These are phyloP conservation scores for Actinia tenebrosa DNA, from an alignment of 64 coral and sea anemone species.

Conservation along the genomic window DNA sequence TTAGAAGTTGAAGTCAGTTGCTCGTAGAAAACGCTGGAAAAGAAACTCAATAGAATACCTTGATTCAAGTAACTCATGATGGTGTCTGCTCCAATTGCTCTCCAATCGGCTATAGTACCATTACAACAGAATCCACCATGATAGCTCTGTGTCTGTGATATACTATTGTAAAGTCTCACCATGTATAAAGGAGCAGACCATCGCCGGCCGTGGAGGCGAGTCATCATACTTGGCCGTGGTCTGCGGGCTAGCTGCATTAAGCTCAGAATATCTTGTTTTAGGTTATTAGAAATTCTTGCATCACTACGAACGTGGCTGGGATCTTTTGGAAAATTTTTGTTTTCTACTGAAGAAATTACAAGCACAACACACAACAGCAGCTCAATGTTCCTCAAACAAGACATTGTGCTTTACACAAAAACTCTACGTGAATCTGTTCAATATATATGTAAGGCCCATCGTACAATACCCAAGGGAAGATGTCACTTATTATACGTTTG, in stretches of 20 bases:
- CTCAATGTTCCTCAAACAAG: neutral
- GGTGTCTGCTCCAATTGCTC: slow-evolving; percentile 65
- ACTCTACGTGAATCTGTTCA: neutral
- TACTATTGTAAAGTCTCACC: slow-evolving; percentile 75
- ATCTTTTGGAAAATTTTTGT: neutral
- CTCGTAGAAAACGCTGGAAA: no score
- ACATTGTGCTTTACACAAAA: neutral
- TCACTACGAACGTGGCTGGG: neutral
- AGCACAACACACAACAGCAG: neutral
- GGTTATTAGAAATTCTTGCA: neutral
- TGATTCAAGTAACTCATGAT: slow-evolving; percentile 84
- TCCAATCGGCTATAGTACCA: slow-evolving; percentile 43
- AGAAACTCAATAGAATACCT: slow-evolving; percentile 1
- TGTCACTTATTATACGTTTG: no score
- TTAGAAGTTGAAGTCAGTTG: no score
- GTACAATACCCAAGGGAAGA: neutral
- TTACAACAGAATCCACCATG: slow-evolving; percentile 50
- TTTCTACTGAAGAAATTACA: neutral
- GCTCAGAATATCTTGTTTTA: slow-evolving; percentile 67
- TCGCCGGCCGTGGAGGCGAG: slow-evolving; percentile 55
- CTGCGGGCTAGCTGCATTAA: slow-evolving; percentile 50
- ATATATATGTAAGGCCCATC: neutral
- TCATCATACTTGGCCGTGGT: slow-evolving; percentile 38
- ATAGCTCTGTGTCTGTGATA: slow-evolving; percentile 36
- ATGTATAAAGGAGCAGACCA: slow-evolving; percentile 77